Base-by-base conservation (phyloP, 92 coral and sea anemone genomes). In the Parazoanthus darwini region DNA sequence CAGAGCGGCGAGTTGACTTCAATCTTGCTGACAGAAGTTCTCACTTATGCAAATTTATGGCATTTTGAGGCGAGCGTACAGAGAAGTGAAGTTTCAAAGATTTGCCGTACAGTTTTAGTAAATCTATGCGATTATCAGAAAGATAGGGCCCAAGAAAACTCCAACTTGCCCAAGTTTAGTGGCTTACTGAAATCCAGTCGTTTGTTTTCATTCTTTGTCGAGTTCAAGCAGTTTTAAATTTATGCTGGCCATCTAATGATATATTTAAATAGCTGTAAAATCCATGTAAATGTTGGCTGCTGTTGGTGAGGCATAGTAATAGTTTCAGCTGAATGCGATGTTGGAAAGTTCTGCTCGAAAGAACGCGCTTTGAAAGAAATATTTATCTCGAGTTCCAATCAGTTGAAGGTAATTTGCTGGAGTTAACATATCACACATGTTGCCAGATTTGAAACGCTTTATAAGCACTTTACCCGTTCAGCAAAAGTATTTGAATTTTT, bases 211-310 rank as follows among this genome's bases (percentile, higher is more conserved):
- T 91, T 95, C 96, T 95, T 95, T 95, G 84, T 67, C 93, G 94
- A 95, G 89, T 95, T 95, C 94, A 90, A 95, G 93, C 98, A 93
- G 98, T 95, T 95, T 88, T 90, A 95, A 95, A 95, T 95, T 94
- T 95, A 95, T 95, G 92, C 98, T 92, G 88, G 89, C 89, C 90
- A 81, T 91, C 89, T 95, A 95, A 86, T 95, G 98, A 93, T 95
- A 93, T 95, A 95, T 95, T 95, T 95, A 95, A 95, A 95, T 95
- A 95, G 98, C 98, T 95, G 98, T 93, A 89, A 95, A 95, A 95
- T 93, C 98, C 96, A 93, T 94, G 98, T 95, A 90, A 93, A 93
- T 95, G 96, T 94, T 91, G 92, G 95, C 89, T 91, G 94, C 92
- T 94, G 94, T 94, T 94, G 92, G 93, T 78, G 80, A 80, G 79